A percentile compares a stretch with the other conserved stretches of the same genome.
These are phyloP conservation scores for Alosa alosa DNA, from an alignment of 2,113 vertebrate species.

Conservation along the genomic window DNA sequence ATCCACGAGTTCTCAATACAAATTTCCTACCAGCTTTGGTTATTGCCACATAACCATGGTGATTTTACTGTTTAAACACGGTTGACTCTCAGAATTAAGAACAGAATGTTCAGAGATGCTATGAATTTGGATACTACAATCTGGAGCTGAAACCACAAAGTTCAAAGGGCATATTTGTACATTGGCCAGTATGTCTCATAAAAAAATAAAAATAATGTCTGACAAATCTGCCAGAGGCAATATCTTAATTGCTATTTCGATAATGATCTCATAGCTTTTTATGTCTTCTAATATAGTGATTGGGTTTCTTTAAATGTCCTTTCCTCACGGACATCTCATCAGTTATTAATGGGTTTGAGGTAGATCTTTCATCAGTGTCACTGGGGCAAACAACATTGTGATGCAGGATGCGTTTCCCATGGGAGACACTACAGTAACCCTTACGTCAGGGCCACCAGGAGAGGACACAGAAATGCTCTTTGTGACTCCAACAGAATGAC, in stretches of 20 bases:
- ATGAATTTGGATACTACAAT: background rate
- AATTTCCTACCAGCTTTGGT: background rate
- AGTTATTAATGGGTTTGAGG: background rate
- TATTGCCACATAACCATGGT: background rate
- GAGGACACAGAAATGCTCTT: too few species aligned
- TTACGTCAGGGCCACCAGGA: background rate
- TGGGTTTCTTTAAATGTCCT: background rate
- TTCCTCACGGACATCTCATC: background rate
- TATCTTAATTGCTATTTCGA: background rate
- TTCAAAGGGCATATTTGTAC: background rate
- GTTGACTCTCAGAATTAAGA: background rate
- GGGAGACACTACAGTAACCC: background rate
- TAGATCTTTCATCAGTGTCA: background rate
- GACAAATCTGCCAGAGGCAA: background rate
- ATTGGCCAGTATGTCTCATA: background rate
- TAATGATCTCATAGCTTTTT: background rate
- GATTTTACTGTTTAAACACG: background rate
- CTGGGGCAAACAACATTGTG: background rate
- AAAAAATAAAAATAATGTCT: background rate
- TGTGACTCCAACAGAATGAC: too few species aligned
- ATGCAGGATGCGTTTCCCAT: background rate
- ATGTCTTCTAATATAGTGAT: constrained; percentile 13
- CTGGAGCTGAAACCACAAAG: background rate
- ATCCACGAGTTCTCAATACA: background rate
- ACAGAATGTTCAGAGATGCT: background rate